phyloP scores from a whole-genome alignment of 2,113 vertebrate species.

The Pleuronectes platessa region DNA sequence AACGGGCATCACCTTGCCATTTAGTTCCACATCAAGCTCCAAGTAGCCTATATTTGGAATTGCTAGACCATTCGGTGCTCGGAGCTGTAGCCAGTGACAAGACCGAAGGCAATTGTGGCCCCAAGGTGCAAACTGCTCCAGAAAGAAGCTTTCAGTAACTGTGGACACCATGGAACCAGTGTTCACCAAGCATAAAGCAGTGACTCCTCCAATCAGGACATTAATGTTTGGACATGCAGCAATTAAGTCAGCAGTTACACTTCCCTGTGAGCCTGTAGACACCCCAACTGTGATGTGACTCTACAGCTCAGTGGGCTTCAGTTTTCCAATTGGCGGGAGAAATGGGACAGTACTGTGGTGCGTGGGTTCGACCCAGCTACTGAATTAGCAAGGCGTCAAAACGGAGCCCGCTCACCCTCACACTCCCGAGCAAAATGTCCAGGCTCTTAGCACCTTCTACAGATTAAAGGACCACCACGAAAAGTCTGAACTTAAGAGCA shows the following conservation, averaged over 20 bases:
- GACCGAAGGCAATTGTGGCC: too few relatives aligned
- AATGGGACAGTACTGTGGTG: not conserved
- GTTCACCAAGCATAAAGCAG: not conserved
- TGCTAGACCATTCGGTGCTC: too few relatives aligned
- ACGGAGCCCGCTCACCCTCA: not conserved
- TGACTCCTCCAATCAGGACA: not conserved
- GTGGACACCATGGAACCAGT: not conserved
- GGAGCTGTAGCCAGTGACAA: too few relatives aligned
- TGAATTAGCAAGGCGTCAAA: too few relatives aligned
- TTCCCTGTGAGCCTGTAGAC: not conserved
- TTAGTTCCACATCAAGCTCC: too few relatives aligned
- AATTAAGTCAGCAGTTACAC: not conserved
- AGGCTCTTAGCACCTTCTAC: conserved; percentile 2
- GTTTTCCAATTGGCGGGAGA: conserved; percentile 22
- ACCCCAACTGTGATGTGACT: conserved; percentile 17
- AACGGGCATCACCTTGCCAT: too few relatives aligned
- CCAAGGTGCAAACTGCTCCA: not conserved
- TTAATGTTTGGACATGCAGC: not conserved
- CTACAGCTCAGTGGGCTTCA: conserved; percentile 16
- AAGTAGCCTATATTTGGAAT: too few relatives aligned
- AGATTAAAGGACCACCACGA: not conserved
- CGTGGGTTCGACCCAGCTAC: too few relatives aligned
- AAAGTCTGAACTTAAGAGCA: rapidly evolving
- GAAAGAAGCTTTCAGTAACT: not conserved
- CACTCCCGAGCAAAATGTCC: conserved; percentile 34